Conservation (phyloP, 2,797 vertebrate genomes). For the Forpus xanthops region DNA sequence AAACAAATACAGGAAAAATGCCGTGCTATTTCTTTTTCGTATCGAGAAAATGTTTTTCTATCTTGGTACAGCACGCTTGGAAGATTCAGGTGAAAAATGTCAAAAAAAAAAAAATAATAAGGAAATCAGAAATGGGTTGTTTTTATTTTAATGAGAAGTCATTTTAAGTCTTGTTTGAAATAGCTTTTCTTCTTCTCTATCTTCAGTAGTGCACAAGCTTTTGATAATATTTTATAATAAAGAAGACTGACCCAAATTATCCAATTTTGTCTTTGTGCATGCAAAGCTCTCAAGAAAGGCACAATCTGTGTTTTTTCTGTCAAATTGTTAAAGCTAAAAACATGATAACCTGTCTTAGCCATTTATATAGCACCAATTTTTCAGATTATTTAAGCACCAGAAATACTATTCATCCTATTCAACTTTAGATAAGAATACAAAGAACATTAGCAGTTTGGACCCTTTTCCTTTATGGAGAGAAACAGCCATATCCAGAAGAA, state of each 20-base stretch:
- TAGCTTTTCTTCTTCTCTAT: neutral
- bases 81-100: neutral
- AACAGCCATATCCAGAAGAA: neutral
- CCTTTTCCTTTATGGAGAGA: neutral
- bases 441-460: neutral
- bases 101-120: neutral
- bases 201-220: neutral
- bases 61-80: neutral
- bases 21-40: neutral
- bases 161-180: neutral
- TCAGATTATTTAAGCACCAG: neutral
- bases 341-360: neutral
- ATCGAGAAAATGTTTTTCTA: neutral
- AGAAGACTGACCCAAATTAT: neutral
- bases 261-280: neutral
- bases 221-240: neutral
- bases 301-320: neutral
- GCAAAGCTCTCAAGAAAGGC: neutral
- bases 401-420: neutral
- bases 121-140: neutral
- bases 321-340: neutral
- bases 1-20: neutral
- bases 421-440: neutral
- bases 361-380: neutral
- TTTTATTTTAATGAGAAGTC: neutral